These are phyloP conservation scores for Pyxicephalus adspersus DNA, from an alignment of 2,113 vertebrate genomes.

Conservation along the genomic window DNA sequence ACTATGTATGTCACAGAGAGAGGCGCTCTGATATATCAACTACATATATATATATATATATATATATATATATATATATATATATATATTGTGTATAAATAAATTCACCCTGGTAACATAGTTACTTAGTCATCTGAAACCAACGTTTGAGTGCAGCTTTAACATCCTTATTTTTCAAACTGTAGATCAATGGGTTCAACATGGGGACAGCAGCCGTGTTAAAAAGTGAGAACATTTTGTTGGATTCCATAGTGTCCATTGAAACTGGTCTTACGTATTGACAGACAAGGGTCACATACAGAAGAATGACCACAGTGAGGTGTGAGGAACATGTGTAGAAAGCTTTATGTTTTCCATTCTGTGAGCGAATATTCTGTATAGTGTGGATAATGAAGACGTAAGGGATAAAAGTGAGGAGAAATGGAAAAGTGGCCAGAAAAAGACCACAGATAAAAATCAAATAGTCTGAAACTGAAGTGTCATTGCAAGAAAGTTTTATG, in stretches of 20 bases:
- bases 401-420: constrained; percentile 47
- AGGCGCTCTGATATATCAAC: too few relatives aligned
- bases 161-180: constrained; percentile 35
- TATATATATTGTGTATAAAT: too few relatives aligned
- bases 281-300: constrained; percentile 60
- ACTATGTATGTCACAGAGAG: too few relatives aligned
- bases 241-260: constrained; percentile 30
- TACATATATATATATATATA: too few relatives aligned
- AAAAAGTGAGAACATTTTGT: constrained; percentile 43
- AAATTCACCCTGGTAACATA: too few relatives aligned
- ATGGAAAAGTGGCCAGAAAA: constrained; percentile 38
- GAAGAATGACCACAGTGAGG: constrained; percentile 48
- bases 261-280: constrained; percentile 57
- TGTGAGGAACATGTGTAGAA: constrained; percentile 63
- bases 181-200: constrained; percentile 49
- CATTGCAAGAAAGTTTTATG: constrained; percentile 55
- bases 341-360: constrained; percentile 51
- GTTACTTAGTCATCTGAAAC: not conserved
- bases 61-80: too few relatives aligned
- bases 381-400: constrained; percentile 45
- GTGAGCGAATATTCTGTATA: constrained; percentile 52
- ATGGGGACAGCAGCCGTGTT: constrained; percentile 42
- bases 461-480: constrained; percentile 28
- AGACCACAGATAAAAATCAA: constrained; percentile 49
- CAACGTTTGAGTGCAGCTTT: constrained; percentile 9